Percentiles rank a stretch among this genome's conserved stretches.
phyloP scores from a whole-genome alignment of 2,113 vertebrate species.

The Elanoides forficatus region DNA sequence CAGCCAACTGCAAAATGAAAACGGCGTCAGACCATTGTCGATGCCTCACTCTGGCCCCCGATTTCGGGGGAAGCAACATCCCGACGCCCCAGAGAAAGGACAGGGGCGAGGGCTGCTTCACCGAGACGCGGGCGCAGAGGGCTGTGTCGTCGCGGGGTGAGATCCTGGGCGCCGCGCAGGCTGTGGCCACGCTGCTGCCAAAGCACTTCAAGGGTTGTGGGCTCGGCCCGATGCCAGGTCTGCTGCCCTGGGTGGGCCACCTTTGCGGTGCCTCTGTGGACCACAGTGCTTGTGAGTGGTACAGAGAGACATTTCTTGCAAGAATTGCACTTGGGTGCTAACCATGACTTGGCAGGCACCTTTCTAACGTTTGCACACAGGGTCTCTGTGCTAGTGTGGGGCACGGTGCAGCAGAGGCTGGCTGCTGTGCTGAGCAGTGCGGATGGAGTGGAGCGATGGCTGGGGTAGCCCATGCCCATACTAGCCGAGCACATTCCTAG shows the following conservation, averaged over 20 bases:
- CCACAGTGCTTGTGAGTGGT: fast-evolving
- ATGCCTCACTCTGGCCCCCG: background rate
- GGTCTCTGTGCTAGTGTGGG: fast-evolving
- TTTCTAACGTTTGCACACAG: background rate
- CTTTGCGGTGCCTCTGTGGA: background rate
- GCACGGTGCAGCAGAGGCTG: background rate
- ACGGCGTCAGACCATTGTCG: background rate
- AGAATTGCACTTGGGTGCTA: background rate
- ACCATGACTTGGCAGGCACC: background rate
- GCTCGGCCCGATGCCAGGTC: fast-evolving
- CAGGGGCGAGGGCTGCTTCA: background rate
- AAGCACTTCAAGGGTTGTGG: background rate
- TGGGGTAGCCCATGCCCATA: background rate
- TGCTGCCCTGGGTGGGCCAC: background rate
- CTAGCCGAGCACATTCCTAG: fast-evolving
- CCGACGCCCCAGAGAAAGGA: fast-evolving
- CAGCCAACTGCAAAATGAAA: constrained; percentile 49
- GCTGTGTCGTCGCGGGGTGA: fast-evolving
- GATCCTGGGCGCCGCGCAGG: background rate
- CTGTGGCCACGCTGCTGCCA: background rate
- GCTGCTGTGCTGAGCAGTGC: background rate
- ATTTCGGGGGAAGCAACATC: background rate
- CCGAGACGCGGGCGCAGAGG: fast-evolving
- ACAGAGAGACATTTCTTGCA: background rate
- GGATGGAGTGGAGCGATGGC: fast-evolving